A percentile compares a stretch with the other conserved stretches of the same genome.
phyloP scores from a whole-genome alignment of 2,888 invertebrate species.

The Cacoxenus indagator region DNA sequence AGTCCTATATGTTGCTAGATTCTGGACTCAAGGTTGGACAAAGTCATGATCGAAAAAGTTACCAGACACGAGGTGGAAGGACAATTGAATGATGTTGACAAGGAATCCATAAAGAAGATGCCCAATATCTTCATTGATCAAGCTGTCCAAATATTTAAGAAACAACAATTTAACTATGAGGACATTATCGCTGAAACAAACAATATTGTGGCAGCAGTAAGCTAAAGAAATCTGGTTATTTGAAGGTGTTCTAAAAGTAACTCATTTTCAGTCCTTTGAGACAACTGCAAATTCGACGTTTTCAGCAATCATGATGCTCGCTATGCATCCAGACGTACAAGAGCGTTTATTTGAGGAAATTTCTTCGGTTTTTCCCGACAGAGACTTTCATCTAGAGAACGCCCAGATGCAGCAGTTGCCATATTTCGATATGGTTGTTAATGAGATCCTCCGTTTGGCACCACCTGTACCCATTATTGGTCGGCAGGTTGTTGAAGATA shows the following conservation, averaged over 20 bases:
- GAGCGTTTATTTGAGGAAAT: constrained; percentile 17
- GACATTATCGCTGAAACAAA: neutral
- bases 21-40: neutral
- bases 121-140: constrained; percentile 9
- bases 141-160: neutral
- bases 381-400: constrained; percentile 1
- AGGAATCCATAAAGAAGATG: neutral
- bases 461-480: constrained; percentile 47
- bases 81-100: neutral
- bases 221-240: neutral
- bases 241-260: neutral
- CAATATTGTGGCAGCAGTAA: neutral
- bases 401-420: constrained; percentile 32
- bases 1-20: neutral
- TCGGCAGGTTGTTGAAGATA: constrained; percentile 38
- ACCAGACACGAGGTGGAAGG: neutral
- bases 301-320: neutral
- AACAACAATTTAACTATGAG: neutral
- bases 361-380: constrained; percentile 3
- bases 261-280: neutral
- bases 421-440: constrained; percentile 51
- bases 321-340: constrained; percentile 10
- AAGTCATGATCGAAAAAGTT: neutral
- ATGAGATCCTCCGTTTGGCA: constrained; percentile 48
- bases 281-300: neutral